phyloP scores from a whole-genome alignment of 2,888 invertebrate genomes.

The Perdita meconis region DNA sequence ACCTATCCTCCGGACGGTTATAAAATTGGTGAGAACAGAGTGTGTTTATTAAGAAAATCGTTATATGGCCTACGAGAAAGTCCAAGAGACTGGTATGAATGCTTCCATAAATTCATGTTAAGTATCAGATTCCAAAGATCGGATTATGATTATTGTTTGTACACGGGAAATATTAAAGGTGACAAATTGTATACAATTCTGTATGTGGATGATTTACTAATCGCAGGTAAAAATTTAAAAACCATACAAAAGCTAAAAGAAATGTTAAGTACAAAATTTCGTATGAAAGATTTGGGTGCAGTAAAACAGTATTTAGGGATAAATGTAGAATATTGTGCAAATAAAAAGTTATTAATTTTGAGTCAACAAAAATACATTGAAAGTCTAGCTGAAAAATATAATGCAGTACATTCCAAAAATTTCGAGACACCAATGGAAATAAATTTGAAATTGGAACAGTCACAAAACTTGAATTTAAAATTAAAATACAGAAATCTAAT shows the following conservation, averaged over 20 bases:
- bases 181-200: background rate
- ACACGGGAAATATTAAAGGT: background rate
- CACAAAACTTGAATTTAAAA: background rate
- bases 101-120: too few species aligned
- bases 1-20: too few species aligned
- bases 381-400: conserved; percentile 7
- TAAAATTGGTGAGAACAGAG: too few species aligned
- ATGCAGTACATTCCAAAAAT: background rate
- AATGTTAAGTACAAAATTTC: background rate
- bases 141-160: background rate
- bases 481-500: background rate
- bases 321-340: background rate
- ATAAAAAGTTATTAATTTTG: background rate
- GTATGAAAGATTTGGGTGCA: background rate
- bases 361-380: conserved; percentile 1
- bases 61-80: background rate
- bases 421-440: background rate
- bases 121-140: background rate
- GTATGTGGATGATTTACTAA: conserved; percentile 2
- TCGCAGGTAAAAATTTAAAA: background rate
- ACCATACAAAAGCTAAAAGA: background rate
- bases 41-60: conserved; percentile 3
- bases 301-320: background rate
- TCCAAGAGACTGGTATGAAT: too few species aligned
- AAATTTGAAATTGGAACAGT: background rate